Percentiles rank a stretch among this genome's conserved stretches.
phyloP scores from a whole-genome alignment of 2,888 invertebrate genomes.

The Drosophila aldrichi region DNA sequence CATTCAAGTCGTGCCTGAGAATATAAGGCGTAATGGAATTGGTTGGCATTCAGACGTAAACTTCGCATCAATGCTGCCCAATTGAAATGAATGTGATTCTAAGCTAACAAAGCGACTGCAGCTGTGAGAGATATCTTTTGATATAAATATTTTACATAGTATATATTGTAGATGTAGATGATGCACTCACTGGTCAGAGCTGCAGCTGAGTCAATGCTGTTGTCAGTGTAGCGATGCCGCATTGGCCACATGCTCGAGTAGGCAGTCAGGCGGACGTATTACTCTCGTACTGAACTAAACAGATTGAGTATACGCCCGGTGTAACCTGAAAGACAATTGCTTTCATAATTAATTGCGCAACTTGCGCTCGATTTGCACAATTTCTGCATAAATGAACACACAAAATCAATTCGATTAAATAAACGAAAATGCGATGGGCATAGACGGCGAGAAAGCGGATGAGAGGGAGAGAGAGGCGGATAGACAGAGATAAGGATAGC shows the following conservation, averaged over 20 bases:
- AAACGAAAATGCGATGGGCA: neutral
- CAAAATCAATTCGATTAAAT: constrained; percentile 45
- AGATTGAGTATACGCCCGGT: constrained; percentile 49
- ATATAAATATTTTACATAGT: neutral
- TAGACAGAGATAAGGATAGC: neutral
- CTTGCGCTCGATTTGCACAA: constrained; percentile 49
- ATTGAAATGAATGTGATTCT: constrained; percentile 2
- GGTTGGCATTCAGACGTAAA: neutral
- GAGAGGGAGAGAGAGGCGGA: neutral
- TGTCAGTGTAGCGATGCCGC: constrained; percentile 14
- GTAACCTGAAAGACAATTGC: constrained; percentile 8
- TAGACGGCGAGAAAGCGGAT: no score
- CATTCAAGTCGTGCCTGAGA: neutral
- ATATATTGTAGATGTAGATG: neutral
- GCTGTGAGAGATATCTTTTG: neutral
- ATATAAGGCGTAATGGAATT: neutral
- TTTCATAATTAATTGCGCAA: constrained; percentile 62
- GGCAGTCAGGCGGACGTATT: neutral
- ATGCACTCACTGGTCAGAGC: neutral
- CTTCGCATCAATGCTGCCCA: neutral
- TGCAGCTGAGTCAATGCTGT: constrained; percentile 18
- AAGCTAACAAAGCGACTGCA: constrained; percentile 4
- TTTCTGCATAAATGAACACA: constrained; percentile 47
- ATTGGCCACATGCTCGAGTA: constrained; percentile 10
- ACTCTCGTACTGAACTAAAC: neutral